Evolutionary conservation across 2,888 invertebrate species (phyloP), one percentile per base, ranked within the genome.

Genomic region (Linyphia triangularis): DNA sequence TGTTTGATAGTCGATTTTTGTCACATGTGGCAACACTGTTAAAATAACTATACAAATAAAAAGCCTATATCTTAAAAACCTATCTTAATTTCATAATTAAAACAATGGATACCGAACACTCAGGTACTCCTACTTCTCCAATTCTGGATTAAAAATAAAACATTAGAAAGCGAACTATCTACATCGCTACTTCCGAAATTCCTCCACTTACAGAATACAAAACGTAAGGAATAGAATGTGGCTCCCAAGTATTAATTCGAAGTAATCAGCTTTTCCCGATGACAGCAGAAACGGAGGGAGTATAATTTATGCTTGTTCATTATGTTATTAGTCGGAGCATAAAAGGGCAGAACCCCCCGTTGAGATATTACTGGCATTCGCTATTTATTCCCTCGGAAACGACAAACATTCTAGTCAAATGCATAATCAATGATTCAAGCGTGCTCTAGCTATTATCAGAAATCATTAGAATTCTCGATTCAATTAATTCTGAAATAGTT

Each of bases 371-470:
- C 57, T 73, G 57, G 70, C 19, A 73, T 40, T 73, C 61, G 77
- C 59, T 77, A 73, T 73, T 72, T 73, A 43, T 33, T 57, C 57
- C 59, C 24, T 10, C 37, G 40, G 77, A 40, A 77, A 40, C 37
- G 77, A 63, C 70, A 70, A 40, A 70, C 70, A 70, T 70, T 70
- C 28, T 24, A 70, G 22, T 70, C 43, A 37, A 70, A 70, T 51
- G 70, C 43, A 70, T 37, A 43, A 70, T 70, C 51, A 51, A 51
- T 51, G 13, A 51, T n/a, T 51, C 13, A n/a, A n/a, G 51, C n/a
- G n/a, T 13, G n/a, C 51, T 13, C 51, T n/a, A n/a, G 3, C 13
- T 51, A n/a, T 16, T 16, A 9, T 13, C 51, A n/a, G 51, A 51
- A n/a, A 51, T 51, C 51, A n/a, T 51, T 51, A 5, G 51, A 13